Base-by-base conservation (phyloP, 2,888 invertebrate genomes). In the Drosophila mettleri region DNA sequence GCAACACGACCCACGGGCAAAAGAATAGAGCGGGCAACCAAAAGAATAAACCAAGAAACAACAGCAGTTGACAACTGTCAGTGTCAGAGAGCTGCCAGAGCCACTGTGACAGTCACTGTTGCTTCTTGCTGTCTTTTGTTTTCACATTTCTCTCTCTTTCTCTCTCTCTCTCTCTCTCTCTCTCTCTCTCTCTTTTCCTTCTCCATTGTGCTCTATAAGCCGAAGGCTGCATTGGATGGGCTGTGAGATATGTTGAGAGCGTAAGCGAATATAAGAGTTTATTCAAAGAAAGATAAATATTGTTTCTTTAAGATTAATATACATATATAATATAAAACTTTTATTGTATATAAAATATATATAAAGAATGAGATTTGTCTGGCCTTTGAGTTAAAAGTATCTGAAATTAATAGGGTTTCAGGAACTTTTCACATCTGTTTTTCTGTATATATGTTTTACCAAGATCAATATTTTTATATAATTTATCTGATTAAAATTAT, bases 31-130 rank as follows among this genome's bases (percentile, higher is more conserved):
- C 36, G 39, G 57, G 36, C 20, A 46, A 53, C 43, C 66, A 55
- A 63, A 80, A 58, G 68, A 77, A 85, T 66, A 87, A 75, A 54
- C 71, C 87, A 70, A 83, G 69, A 82, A 81, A 85, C 83, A 89
- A 81, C 87, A 90, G 81, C 77, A 89, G 89, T 90, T 90, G 90
- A 90, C 90, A 90, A 89, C 90, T 89, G 89, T 90, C 90, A 88
- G 77, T 77, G 82, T 82, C 87, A 74, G 69, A 57, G 58, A 67
- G 71, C 71, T 81, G 82, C 71, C 87, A 86, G 78, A 83, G 78
- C 88, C 80, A 83, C 78, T 88, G 88, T 49, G 49, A 49, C 49
- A 49, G 49, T 86, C 78, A 88, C 68, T 83, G 83, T 84, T 88
- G 86, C 86, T 86, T 83, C 80, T 83, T 88, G 81, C 81, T 84